Evolutionary conservation across 2,113 vertebrate genomes (phyloP), one percentile per base, ranked within the genome.

Genomic region (Rafetus swinhoei): DNA sequence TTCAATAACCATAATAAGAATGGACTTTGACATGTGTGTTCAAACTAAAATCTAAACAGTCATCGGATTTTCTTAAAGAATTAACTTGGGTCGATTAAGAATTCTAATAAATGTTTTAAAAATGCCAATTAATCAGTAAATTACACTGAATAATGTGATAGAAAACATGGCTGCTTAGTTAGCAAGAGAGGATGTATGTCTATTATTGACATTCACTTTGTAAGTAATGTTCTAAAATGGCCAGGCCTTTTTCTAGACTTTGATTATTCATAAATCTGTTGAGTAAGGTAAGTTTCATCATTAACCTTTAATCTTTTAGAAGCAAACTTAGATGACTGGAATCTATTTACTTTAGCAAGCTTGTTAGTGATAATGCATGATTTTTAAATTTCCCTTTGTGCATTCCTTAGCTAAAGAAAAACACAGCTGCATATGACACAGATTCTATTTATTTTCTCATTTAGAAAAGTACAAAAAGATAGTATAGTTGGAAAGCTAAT

Each of bases 261-360:
- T 98, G 98, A 99, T 98, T 98, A 98, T 98, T 98, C 97, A 98
- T 98, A 98, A 98, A 98, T 98, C 97, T 97, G 93, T 97, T 95
- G 92, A 96, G 96, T 91, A 94, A 95, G 95, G 96, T 96, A 94
- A 95, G 97, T 97, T 98, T 96, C 95, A 94, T 98, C 98, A 98
- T 98, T 97, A 97, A 98, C 94, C 88, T 98, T 98, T 98, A 98
- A 97, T 98, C 98, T 98, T 97, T 96, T 97, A 97, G 98, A 98
- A 98, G 97, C 93, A 95, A 97, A 96, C 88, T 87, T 91, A 84
- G 86, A 83, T 95, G 95, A 54, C 93, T 95, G 94, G 95, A 97
- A 98, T 98, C 97, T 98, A 96, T 98, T 98, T 98, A 97, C 97
- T 97, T 97, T 98, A 96, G 94, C 97, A 96, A 95, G 89, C 97